Percentiles rank a stretch among this genome's conserved stretches.
Evolutionary conservation across 30 jellyfish, hydroid and myxozoan genomes (phyloP).

Genomic region (Chrysaora quinquecirrha): DNA sequence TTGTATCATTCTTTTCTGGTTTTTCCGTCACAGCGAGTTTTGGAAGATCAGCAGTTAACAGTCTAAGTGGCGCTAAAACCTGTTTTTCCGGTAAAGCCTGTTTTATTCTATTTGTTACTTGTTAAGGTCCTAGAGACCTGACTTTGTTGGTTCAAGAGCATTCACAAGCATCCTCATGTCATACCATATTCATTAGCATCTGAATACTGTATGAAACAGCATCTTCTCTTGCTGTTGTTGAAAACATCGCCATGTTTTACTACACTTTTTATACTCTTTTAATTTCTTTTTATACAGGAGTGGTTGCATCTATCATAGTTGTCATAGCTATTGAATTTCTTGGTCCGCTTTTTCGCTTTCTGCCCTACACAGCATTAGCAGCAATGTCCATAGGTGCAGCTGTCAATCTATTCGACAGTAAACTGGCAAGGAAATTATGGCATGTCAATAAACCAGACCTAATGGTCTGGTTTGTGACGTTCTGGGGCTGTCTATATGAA

Average conservation of each 20-base stretch:
- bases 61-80: constrained; percentile 84
- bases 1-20: constrained; percentile 73
- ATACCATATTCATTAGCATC: no score
- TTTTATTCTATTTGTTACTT: no score
- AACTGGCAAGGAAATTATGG: constrained; percentile 60
- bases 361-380: constrained; percentile 71
- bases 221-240: no score
- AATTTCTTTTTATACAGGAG: no score
- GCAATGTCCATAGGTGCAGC: constrained; percentile 86
- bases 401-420: constrained; percentile 65
- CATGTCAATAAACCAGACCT: constrained; percentile 54
- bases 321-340: constrained; percentile 66
- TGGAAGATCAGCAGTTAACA: constrained; percentile 83
- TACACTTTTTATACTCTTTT: no score
- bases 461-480: constrained; percentile 59
- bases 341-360: constrained; percentile 74
- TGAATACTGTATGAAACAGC: no score
- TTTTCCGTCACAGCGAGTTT: constrained; percentile 83
- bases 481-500: constrained; percentile 74
- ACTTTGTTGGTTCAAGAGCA: no score
- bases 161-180: no score
- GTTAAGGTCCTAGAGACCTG: no score
- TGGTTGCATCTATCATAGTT: constrained; percentile 50
- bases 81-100: no score
- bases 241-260: no score